phyloP scores from a whole-genome alignment of 37 sponge, comb jelly and placozoan species.

The Bolinopsis microptera region DNA sequence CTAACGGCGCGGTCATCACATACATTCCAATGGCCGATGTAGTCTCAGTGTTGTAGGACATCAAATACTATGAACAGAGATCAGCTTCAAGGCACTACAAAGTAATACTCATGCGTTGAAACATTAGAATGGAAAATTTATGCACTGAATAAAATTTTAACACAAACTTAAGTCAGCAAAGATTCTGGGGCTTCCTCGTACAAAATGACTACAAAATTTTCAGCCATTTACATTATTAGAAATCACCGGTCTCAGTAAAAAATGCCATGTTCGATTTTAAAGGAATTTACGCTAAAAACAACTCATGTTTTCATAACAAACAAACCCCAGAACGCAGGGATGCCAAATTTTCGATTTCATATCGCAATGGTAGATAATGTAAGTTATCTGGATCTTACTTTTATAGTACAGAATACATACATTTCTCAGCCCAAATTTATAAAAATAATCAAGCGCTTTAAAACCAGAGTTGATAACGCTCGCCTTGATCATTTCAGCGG shows the following conservation, averaged over 20 bases:
- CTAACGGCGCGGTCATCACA: background rate
- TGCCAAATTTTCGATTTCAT: background rate
- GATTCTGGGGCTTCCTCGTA: background rate
- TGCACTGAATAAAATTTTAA: constrained; percentile 49
- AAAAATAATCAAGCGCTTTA: background rate
- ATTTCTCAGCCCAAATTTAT: background rate
- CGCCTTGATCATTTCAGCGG: background rate
- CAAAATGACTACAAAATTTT: background rate
- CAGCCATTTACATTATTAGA: background rate
- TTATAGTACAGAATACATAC: background rate
- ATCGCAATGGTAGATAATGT: background rate
- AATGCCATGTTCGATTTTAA: background rate
- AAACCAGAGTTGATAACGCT: background rate
- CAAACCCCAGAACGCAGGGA: background rate
- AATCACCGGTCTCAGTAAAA: background rate
- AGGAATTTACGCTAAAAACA: background rate
- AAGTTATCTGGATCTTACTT: background rate
- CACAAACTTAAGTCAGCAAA: background rate
- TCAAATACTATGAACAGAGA: too few relatives aligned
- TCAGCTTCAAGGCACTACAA: too few relatives aligned
- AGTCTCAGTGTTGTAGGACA: too few relatives aligned
- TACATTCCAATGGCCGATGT: too few relatives aligned
- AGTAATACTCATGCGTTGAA: too few relatives aligned
- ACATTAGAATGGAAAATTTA: constrained; percentile 13
- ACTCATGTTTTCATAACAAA: background rate